Conservation (phyloP, 1,140 invertebrate species). For the Drosophila virilis region DNA sequence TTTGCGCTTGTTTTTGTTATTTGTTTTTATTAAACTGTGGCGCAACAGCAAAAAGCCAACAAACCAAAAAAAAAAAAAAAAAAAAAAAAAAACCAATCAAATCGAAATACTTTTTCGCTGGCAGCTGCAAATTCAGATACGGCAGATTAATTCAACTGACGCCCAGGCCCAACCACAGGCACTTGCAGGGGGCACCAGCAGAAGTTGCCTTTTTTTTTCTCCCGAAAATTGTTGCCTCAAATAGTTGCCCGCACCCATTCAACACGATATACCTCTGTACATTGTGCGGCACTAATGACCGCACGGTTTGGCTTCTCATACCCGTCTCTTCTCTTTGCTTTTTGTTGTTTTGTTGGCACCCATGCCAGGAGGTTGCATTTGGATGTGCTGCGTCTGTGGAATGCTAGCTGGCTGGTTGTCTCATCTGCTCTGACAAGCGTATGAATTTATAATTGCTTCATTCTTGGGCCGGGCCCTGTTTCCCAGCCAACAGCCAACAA, state of each 20-base stretch:
- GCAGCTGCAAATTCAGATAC: constrained; percentile 66
- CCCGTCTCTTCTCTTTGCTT: not conserved
- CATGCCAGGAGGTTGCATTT: constrained; percentile 41
- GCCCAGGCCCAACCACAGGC: not conserved
- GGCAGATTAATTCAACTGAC: constrained; percentile 66
- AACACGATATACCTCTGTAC: constrained; percentile 4
- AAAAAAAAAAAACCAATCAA: constrained; percentile 46
- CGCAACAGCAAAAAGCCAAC: constrained; percentile 43
- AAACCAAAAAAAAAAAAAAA: constrained; percentile 34
- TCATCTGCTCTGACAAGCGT: constrained; percentile 25
- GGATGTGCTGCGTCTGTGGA: not conserved
- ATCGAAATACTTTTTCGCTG: constrained; percentile 70
- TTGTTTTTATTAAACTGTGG: constrained; percentile 63
- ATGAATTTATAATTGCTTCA: constrained; percentile 81
- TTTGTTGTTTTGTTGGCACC: constrained; percentile 55
- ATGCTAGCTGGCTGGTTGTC: not conserved
- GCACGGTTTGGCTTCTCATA: constrained; percentile 26
- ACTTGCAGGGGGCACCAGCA: constrained; percentile 19
- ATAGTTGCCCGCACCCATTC: constrained; percentile 33
- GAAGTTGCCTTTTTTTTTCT: constrained; percentile 33
- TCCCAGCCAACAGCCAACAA: not conserved
- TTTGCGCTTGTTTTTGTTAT: constrained; percentile 54
- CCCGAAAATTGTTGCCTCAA: constrained; percentile 18
- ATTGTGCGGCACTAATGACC: constrained; percentile 65
- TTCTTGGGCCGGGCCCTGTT: constrained; percentile 40